These are phyloP conservation scores for Heterotilapia buettikoferi DNA, from an alignment of 2,113 vertebrate species.

Conservation along the genomic window DNA sequence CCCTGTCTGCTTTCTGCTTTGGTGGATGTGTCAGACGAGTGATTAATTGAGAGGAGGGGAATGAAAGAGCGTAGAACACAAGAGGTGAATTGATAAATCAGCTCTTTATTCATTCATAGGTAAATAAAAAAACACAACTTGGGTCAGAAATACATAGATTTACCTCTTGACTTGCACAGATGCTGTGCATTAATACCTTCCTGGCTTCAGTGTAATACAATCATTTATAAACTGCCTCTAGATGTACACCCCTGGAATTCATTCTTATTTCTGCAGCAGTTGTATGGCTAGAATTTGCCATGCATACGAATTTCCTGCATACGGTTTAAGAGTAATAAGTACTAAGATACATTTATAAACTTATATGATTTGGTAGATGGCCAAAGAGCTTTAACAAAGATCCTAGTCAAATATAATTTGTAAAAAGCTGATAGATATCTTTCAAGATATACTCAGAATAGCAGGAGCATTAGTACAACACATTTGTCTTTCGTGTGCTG, in stretches of 20 bases:
- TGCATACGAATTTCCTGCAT: not conserved
- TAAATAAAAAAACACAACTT: conserved; percentile 73
- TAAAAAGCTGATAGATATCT: not conserved
- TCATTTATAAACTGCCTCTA: conserved; percentile 55
- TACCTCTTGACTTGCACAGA: conserved; percentile 50
- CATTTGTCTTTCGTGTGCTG: not conserved
- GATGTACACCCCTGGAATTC: conserved; percentile 24
- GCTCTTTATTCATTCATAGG: conserved; percentile 64
- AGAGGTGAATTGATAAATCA: conserved; percentile 75
- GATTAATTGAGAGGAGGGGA: conserved; percentile 61
- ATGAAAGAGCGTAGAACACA: conserved; percentile 18
- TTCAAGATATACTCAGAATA: not conserved
- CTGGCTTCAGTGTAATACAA: conserved; percentile 13
- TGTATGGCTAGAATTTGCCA: not conserved
- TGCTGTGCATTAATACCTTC: conserved; percentile 64
- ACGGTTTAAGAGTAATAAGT: not conserved
- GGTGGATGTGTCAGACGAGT: conserved; percentile 78
- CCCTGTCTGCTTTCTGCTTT: conserved; percentile 47
- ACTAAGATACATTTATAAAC: not conserved
- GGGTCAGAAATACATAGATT: conserved; percentile 58
- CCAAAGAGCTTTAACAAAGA: not conserved
- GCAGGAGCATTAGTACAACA: not conserved
- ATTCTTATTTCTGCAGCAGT: conserved; percentile 4
- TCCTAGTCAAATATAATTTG: not conserved
- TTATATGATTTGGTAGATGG: not conserved